Base-by-base conservation (phyloP, 2,888 invertebrate species). In the Stictocephala bisonia region DNA sequence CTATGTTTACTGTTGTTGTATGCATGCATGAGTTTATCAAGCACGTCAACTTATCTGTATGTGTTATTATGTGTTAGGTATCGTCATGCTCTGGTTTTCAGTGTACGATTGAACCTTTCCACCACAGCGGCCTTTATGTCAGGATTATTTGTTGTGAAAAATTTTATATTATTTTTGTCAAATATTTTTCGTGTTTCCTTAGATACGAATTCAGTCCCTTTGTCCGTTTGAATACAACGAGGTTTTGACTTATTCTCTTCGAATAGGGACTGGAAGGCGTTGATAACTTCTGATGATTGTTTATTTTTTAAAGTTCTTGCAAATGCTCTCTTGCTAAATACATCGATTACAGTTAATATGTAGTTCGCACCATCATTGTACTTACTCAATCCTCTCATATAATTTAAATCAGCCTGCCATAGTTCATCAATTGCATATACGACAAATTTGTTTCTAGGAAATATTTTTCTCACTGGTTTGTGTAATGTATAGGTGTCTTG, bases 51-150 rank as follows among this genome's bases (percentile, higher is more conserved):
- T 70, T 81, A 83, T 7, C 75, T 72, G 11, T 73, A 76, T 0
- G 77, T 79, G 15, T 78, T 78, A 9, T 76, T 73, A n/a, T 73
- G 66, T 0, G 79, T 79, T 56, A 82, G 81, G 69, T 80, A 79
- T 35, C 74, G 75, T 74, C 77, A 82, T 71, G 82, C 78, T 67
- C 75, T 78, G 26, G 77, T 76, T 74, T 81, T 82, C 13, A 82
- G 31, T 3, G 81, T 82, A 60, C 81, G 60, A 74, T 81, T 79
- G 15, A 80, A 81, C 3, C 83, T 67, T 76, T 83, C 83, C 3
- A 80, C 77, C 1, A 82, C 72, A 0, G 77, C 73, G 1, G 80
- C 80, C 75, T 83, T 83, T 2, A 79, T 77, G 41, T 80, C 79
- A 72, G 44, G 67, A 18, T 58, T 27, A 18, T 58, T 74, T 0